These are phyloP conservation scores for Suncus etruscus DNA, from an alignment of 2,113 vertebrate species.

Conservation along the genomic window DNA sequence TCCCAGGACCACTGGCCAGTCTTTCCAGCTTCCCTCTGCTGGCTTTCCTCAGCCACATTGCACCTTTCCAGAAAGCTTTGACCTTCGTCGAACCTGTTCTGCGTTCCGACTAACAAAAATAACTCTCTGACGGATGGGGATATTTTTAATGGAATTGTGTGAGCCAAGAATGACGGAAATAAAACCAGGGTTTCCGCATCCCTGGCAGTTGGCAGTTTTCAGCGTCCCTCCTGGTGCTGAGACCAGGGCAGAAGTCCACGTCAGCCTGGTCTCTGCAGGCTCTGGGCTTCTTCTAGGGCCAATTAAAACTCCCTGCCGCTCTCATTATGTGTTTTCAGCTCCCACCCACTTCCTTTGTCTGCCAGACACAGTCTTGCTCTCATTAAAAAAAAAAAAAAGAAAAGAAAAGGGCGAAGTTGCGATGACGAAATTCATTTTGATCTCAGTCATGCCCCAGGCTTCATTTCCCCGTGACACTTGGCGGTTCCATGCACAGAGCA, in stretches of 20 bases:
- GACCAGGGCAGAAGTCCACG: background rate
- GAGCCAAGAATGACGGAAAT: conserved; percentile 43
- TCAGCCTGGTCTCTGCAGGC: conserved; percentile 13
- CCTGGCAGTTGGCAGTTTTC: background rate
- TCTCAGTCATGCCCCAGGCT: background rate
- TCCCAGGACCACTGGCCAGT: background rate
- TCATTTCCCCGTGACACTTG: conserved; percentile 44
- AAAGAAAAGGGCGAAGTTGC: background rate
- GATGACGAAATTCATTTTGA: conserved; percentile 64
- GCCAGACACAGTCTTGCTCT: conserved; percentile 63
- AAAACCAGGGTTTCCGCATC: conserved; percentile 8
- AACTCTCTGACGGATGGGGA: conserved; percentile 15
- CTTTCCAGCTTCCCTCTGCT: background rate
- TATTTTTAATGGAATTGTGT: conserved; percentile 68
- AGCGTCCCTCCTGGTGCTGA: background rate
- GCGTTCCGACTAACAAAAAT: conserved; percentile 49
- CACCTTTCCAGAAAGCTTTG: conserved; percentile 30
- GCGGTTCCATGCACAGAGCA: background rate
- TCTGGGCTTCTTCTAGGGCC: conserved; percentile 15
- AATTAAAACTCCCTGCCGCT: conserved; percentile 42
- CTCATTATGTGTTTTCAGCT: conserved; percentile 61
- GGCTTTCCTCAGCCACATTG: background rate
- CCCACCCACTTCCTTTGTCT: conserved; percentile 57
- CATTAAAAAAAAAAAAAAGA: background rate
- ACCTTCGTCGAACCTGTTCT: conserved; percentile 45